A percentile compares a stretch with the other conserved stretches of the same genome.
phyloP scores from a whole-genome alignment of 2,888 invertebrate species.

The Apamea epomidion region DNA sequence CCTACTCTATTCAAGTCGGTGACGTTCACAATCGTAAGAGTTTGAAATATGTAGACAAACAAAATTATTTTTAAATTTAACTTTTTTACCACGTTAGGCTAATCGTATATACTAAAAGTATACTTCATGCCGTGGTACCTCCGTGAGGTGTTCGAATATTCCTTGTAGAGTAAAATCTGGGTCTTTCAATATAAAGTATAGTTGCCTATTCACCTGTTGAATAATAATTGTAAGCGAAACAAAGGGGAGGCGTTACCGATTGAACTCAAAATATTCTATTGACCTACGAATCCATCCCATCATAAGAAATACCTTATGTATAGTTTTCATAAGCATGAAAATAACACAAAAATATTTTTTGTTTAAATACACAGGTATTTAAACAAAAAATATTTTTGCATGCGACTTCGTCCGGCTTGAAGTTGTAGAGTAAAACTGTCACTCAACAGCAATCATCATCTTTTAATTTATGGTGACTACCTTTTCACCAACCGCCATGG shows the following conservation, averaged over 20 bases:
- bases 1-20: background rate
- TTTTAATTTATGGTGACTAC: background rate
- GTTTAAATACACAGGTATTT: too few species aligned
- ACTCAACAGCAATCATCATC: background rate
- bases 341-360: background rate
- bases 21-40: background rate
- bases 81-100: background rate
- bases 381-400: too few species aligned
- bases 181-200: background rate
- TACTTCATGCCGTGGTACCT: background rate
- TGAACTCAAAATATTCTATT: conserved; percentile 30
- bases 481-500: too few species aligned
- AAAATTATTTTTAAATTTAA: background rate
- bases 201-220: conserved; percentile 43
- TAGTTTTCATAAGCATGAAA: conserved; percentile 16
- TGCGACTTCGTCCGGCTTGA: background rate
- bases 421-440: background rate
- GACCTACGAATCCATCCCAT: background rate
- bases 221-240: conserved; percentile 1
- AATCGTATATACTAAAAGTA: background rate
- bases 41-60: background rate
- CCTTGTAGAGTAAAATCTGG: background rate
- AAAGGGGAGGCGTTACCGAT: background rate
- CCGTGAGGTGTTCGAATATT: background rate
- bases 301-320: background rate